phyloP scores from a whole-genome alignment of 2,888 invertebrate species.

The Ornithoptera alexandrae region DNA sequence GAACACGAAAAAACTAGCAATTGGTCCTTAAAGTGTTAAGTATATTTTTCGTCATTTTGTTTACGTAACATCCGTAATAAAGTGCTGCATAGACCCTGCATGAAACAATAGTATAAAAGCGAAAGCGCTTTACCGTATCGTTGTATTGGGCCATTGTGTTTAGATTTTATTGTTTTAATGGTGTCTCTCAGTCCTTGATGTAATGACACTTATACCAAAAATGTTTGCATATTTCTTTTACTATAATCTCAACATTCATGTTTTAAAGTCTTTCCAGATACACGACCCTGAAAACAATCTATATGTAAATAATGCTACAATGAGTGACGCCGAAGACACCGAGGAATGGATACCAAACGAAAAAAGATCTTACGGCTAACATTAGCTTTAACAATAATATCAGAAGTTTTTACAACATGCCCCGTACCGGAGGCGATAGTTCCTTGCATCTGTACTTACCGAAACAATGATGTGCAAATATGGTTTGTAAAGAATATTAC shows the following conservation, averaged over 20 bases:
- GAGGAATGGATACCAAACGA: constrained; percentile 68
- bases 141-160: constrained; percentile 65
- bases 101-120: constrained; percentile 69
- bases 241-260: neutral
- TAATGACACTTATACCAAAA: constrained; percentile 47
- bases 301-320: constrained; percentile 52
- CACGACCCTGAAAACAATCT: neutral
- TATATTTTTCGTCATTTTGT: neutral
- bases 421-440: constrained; percentile 88
- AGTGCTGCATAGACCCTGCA: constrained; percentile 56
- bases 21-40: neutral
- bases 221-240: neutral
- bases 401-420: constrained; percentile 73
- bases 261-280: constrained; percentile 12
- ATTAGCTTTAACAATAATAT: constrained; percentile 44
- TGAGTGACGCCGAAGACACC: constrained; percentile 55
- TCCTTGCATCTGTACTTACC: constrained; percentile 89
- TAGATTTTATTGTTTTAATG: constrained; percentile 67
- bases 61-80: constrained; percentile 48
- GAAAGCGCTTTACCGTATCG: constrained; percentile 70
- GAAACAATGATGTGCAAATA: constrained; percentile 90
- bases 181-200: constrained; percentile 61
- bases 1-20: no score
- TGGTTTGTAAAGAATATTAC: constrained; percentile 76
- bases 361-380: constrained; percentile 57